phyloP scores from a whole-genome alignment of 2,888 invertebrate genomes.

The Drosophila recens region DNA sequence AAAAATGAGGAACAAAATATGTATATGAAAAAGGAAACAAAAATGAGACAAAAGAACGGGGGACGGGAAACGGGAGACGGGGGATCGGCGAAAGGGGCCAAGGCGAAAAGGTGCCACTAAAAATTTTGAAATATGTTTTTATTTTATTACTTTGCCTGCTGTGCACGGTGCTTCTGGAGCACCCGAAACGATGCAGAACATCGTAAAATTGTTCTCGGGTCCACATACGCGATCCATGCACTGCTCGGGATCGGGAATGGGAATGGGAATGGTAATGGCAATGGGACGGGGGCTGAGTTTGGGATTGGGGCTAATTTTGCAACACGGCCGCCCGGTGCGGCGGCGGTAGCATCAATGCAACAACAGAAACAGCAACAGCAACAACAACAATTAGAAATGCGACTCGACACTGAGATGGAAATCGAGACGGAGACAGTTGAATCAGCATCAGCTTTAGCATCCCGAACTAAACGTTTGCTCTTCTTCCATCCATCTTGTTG shows the following conservation, averaged over 20 bases:
- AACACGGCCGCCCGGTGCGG: slow-evolving; percentile 75
- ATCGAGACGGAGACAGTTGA: background rate
- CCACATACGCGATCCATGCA: slow-evolving; percentile 1
- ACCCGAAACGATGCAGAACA: slow-evolving; percentile 74
- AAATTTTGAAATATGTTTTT: slow-evolving; percentile 82
- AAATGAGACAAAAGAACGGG: slow-evolving; percentile 38
- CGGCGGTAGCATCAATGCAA: slow-evolving; percentile 71
- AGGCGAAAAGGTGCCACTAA: slow-evolving; percentile 76
- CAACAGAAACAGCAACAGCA: slow-evolving; percentile 20
- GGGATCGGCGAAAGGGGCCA: slow-evolving; percentile 1
- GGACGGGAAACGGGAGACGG: slow-evolving; percentile 25
- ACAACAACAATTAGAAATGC: slow-evolving; percentile 43
- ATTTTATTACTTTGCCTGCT: slow-evolving; percentile 81
- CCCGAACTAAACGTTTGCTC: background rate
- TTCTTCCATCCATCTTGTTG: slow-evolving; percentile 51
- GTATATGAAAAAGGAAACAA: slow-evolving; percentile 11
- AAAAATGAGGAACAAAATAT: slow-evolving; percentile 27
- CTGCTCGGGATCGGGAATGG: background rate
- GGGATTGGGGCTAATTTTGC: slow-evolving; percentile 71
- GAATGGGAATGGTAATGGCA: background rate
- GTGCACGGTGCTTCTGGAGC: slow-evolving; percentile 79
- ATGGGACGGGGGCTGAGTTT: background rate
- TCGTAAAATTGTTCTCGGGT: slow-evolving; percentile 62
- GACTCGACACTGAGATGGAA: slow-evolving; percentile 7
- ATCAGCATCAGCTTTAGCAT: background rate